Evolutionary conservation across 2,888 invertebrate species (phyloP), one percentile per base, ranked within the genome.

Genomic region (Meteorus cinctellus): DNA sequence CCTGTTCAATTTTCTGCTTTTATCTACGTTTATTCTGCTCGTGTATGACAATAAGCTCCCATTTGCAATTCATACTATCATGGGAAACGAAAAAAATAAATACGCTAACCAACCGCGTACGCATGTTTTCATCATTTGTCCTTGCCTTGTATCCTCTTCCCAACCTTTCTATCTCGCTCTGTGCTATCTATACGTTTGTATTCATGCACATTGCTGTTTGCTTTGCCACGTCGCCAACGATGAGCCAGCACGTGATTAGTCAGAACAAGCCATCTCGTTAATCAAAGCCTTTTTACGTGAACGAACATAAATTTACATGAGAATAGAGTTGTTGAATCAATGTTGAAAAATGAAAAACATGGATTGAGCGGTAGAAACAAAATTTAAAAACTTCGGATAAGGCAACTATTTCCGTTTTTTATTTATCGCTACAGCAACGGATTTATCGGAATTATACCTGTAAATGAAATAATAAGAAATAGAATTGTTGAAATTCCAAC

Each of bases 201-300:
- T 8, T 19, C n/a, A 8, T 19, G 55, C 10, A 55, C n/a, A 55
- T 55, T 55, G 55, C 24, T 10, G 24, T 55, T 55, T 55, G 55
- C 55, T 55, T 55, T 55, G 19, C 19, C 60, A 71, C 41, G 45
- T 27, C 55, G 55, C n/a, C 31, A 36, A 72, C 41, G 63, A 72
- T 48, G 63, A 45, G 63, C 75, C 70, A 76, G 77, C 62, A 75
- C 77, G 77, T 74, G 65, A 70, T 74, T 75, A 77, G 75, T 74
- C 65, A 60, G 69, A 69, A 76, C 72, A 75, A 79, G 71, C 70
- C 76, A 71, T 69, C 72, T 75, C 72, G 76, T 78, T 72, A 41
- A 74, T 63, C 62, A 72, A 48, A 45, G 51, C 71, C 19, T 19
- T 55, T 55, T 19, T 19, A 55, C 55, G 55, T 55, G 55, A 55